Evolutionary conservation across 1,140 invertebrate genomes (phyloP).

Genomic region (Meloidogyne exigua): DNA sequence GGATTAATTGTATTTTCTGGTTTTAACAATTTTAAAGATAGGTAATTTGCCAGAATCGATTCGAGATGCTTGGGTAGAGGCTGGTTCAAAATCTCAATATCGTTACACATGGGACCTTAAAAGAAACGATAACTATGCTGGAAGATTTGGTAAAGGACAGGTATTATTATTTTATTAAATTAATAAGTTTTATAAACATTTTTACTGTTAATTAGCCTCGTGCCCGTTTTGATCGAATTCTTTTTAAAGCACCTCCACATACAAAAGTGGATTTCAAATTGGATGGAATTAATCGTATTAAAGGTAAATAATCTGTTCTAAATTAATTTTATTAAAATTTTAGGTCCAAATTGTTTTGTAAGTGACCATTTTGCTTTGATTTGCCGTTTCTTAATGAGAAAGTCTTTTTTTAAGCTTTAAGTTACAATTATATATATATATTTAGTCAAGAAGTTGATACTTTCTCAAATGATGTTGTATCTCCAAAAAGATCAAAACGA

Average conservation of each 20-base stretch:
- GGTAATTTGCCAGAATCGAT: constrained; percentile 25
- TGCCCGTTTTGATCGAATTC: constrained; percentile 43
- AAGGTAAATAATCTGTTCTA: background rate
- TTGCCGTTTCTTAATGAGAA: constrained; percentile 36
- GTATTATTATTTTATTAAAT: background rate
- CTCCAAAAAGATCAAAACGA: background rate
- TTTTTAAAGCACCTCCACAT: constrained; percentile 30
- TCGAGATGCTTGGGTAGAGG: constrained; percentile 40
- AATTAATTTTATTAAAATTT: constrained; percentile 5
- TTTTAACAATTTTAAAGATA: background rate
- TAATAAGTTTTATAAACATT: no score
- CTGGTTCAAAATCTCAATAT: constrained; percentile 18
- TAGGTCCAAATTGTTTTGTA: constrained; percentile 30
- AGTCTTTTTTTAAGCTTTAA: background rate
- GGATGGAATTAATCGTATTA: constrained; percentile 40
- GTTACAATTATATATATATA: background rate
- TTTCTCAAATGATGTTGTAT: background rate
- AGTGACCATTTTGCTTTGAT: constrained; percentile 46
- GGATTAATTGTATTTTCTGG: background rate
- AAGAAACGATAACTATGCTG: constrained; percentile 37
- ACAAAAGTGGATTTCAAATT: constrained; percentile 37
- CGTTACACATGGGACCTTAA: constrained; percentile 42
- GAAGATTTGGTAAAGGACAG: background rate
- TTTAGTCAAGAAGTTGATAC: background rate
- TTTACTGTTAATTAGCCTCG: no score